Percentiles rank a stretch among this genome's conserved stretches.
Conservation (phyloP, 2,797 vertebrate species). For the Selene dorsalis region DNA sequence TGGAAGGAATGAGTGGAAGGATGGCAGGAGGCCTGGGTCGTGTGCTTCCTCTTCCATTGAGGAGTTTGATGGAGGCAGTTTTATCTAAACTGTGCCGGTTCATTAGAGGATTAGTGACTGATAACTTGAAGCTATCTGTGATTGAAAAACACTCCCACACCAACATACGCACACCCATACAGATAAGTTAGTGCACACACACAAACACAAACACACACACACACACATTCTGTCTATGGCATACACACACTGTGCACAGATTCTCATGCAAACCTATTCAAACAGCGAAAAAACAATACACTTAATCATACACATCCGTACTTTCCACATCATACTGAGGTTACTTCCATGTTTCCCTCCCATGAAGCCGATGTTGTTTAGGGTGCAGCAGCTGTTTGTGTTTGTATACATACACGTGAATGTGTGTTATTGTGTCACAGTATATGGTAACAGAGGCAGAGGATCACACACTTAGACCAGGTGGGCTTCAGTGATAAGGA, state of each 20-base stretch:
- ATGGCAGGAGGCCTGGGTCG: constrained; percentile 24
- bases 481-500: constrained; percentile 71
- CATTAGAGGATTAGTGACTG: constrained; percentile 76
- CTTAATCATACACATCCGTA: neutral
- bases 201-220: constrained; percentile 11
- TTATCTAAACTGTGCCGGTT: constrained; percentile 72
- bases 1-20: constrained; percentile 30
- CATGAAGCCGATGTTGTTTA: constrained; percentile 35
- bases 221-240: constrained; percentile 1
- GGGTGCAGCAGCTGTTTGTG: constrained; percentile 49
- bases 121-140: constrained; percentile 71
- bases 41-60: constrained; percentile 54
- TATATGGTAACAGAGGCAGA: constrained; percentile 65
- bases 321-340: constrained; percentile 30
- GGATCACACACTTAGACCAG: constrained; percentile 72
- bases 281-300: constrained; percentile 21
- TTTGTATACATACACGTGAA: neutral
- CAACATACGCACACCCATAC: constrained; percentile 23
- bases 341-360: constrained; percentile 4
- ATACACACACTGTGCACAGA: constrained; percentile 9
- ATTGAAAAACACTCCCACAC: constrained; percentile 62
- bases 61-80: constrained; percentile 63
- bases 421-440: constrained; percentile 44
- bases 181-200: constrained; percentile 27
- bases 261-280: constrained; percentile 27